Base-by-base conservation (phyloP, 2,113 vertebrate species). In the Phoxinus phoxinus region DNA sequence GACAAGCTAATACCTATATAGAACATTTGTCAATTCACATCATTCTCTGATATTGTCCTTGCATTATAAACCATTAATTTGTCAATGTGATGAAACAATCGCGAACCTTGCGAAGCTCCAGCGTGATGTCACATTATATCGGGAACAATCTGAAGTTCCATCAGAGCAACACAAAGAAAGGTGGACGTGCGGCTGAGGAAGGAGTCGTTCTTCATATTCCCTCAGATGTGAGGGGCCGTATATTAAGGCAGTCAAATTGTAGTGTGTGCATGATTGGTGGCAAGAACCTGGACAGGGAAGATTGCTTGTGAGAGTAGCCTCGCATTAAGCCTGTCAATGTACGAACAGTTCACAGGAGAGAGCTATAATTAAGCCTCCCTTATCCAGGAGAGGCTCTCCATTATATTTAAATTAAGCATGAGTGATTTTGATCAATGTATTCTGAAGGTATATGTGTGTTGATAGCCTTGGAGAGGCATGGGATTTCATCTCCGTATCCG, bases 371-470 rank as follows among this genome's bases (percentile, higher is more conserved):
- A 97, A 95, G 95, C 95, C 94, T 95, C 94, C 95, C 94, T 96
- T 95, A 96, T 95, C 95, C 94, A 95, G 94, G 94, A 94, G 95
- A 96, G 94, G 94, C 94, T 95, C 96, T 96, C 95, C 94, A 96
- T 97, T 96, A 96, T 96, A 96, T 96, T 96, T 94, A 96, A 97
- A 97, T 96, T 95, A 97, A 95, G 95, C 95, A 94, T 83, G 87
- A 88, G 85, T 35, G 87, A 87, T 94, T 86, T 93, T 90, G 87
- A 87, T 92, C 74, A 67, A 41, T 86, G 81, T 93, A 94, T 96
- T 94, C 94, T 94, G 94, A 95, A 95, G 92, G 94, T 95, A 94
- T 95, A 94, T 92, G 92, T 93, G 94, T 93, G 94, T 90, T 30
- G 71, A 80, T 59, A 85, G 74, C 61, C 9, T 79, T 15, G 23